phyloP scores from a whole-genome alignment of 2,797 vertebrate species.

The Xiphophorus birchmanni region DNA sequence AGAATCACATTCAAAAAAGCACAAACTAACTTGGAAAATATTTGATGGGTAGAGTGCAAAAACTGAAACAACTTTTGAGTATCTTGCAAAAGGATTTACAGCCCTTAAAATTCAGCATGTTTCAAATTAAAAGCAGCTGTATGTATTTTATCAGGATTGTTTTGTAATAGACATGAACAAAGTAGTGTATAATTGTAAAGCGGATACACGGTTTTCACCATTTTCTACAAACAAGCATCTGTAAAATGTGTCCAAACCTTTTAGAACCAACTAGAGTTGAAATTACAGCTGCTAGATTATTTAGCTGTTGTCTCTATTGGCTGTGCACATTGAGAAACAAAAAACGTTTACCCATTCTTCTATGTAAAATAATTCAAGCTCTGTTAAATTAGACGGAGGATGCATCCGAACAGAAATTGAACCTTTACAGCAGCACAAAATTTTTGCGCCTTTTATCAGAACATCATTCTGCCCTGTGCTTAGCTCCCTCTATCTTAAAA shows the following conservation, averaged over 20 bases:
- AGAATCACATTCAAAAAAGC: constrained; percentile 62
- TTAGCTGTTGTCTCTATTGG: background rate
- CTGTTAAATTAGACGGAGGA: background rate
- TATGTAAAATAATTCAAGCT: background rate
- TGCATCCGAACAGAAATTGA: background rate
- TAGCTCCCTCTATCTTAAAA: background rate
- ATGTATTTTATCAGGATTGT: background rate
- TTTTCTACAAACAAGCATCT: background rate
- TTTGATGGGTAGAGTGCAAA: background rate
- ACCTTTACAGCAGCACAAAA: background rate
- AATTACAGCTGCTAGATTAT: background rate
- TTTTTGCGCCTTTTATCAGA: background rate
- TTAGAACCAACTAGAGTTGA: background rate
- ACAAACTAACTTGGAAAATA: constrained; percentile 59
- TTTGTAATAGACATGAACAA: background rate
- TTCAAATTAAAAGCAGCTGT: background rate
- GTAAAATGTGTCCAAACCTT: background rate
- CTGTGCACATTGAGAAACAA: background rate
- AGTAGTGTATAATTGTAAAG: background rate
- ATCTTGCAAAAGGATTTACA: background rate
- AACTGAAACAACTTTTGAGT: background rate
- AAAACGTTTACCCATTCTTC: background rate
- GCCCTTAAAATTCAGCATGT: background rate
- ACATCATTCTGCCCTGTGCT: background rate
- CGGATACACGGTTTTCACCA: background rate